Base-by-base conservation (phyloP, 1,140 invertebrate species). In the Diprion similis region DNA sequence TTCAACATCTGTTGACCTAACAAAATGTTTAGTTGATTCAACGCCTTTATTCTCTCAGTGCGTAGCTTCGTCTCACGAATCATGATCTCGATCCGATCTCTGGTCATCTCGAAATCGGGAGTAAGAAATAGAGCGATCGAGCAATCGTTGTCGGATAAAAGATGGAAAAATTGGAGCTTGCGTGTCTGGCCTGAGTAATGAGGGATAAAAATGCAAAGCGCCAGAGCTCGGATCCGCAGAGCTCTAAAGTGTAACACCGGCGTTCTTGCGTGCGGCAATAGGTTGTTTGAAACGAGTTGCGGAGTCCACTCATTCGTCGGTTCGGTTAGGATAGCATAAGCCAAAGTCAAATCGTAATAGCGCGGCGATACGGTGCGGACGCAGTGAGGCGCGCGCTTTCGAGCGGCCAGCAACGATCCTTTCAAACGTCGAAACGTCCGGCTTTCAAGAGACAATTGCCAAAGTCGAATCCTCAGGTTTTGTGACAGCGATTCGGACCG, bases 331-430 rank as follows among this genome's bases (percentile, higher is more conserved):
- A 17, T 59, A 59, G 51, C 11, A 9, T 13, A 15, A 59, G 51
- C 51, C 51, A 59, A 37, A 59, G 51, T 59, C 51, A 59, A 59
- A 59, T 59, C 51, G 51, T 59, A 59, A 59, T 17, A 59, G 51
- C 51, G 51, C 51, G 51, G n/a, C 51, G 51, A 59, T 59, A 59
- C 51, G 51, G 3, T 59, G 51, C 51, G 51, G 51, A 59, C 51
- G 81, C 85, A 87, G 85, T 87, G 79, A 83, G 83, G 77, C 81
- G 83, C 80, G 83, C 78, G 85, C 85, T 85, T 86, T 82, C 83
- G 79, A 84, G 79, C 81, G 73, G 83, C 81, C 79, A 85, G 78
- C 83, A 86, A 77, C 78, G 77, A 70, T 46, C 51, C 51, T 59
- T 59, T 17, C 51, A 59, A 59, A 59, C 51, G 3, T 59, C n/a